These are phyloP conservation scores for Microtus richardsoni DNA, from an alignment of 2,113 vertebrate genomes.

Conservation along the genomic window DNA sequence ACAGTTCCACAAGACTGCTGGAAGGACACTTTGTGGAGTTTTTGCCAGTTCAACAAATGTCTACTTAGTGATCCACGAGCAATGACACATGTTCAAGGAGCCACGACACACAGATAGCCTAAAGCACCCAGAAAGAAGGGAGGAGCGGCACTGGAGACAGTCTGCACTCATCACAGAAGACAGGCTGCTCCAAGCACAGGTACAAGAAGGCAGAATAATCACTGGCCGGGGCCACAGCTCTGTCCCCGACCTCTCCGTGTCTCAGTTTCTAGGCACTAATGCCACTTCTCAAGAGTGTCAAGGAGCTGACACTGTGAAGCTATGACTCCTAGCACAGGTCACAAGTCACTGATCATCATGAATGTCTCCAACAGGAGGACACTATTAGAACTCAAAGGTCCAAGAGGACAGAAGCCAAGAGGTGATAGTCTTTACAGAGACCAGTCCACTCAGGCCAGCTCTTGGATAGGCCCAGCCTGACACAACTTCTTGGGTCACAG, in stretches of 20 bases:
- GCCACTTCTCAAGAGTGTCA: neutral
- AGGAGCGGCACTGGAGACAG: neutral
- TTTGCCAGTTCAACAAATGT: neutral
- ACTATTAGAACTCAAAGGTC: neutral
- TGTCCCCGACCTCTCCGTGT: neutral
- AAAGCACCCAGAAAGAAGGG: neutral
- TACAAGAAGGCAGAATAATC: no score
- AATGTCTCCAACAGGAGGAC: neutral
- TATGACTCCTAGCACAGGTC: neutral
- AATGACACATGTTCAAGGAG: rapidly evolving
- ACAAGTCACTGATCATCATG: rapidly evolving
- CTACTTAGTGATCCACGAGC: neutral
- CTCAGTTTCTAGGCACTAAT: neutral
- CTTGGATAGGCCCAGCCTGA: neutral
- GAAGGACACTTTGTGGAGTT: neutral
- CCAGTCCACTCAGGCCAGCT: neutral
- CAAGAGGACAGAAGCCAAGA: neutral
- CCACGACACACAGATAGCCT: neutral
- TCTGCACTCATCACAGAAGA: neutral
- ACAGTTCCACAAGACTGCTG: neutral
- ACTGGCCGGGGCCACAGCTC: neutral
- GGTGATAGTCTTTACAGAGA: rapidly evolving
- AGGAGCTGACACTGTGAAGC: neutral
- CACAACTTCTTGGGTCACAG: neutral
- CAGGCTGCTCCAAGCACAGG: neutral